These are phyloP conservation scores for Camponotus fellah DNA, from an alignment of 2,888 invertebrate species.

Conservation along the genomic window DNA sequence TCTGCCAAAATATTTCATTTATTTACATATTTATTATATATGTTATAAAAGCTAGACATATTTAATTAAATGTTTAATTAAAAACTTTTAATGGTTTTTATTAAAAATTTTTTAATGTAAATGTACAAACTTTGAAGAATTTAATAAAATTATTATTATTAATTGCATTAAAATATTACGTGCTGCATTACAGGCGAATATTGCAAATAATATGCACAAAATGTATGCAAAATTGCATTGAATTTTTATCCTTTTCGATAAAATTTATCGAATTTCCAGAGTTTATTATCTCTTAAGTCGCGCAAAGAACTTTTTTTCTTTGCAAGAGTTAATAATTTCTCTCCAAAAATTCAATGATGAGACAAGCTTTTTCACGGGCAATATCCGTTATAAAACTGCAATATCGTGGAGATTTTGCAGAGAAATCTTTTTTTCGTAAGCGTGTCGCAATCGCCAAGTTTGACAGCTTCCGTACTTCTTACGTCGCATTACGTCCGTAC, in stretches of 20 bases:
- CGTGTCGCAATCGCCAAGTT: constrained; percentile 10
- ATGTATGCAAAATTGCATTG: background rate
- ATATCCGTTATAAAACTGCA: constrained; percentile 15
- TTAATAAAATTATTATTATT: background rate
- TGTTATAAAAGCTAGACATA: background rate
- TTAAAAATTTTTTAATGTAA: background rate
- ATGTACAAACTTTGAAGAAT: background rate
- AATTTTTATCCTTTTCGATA: background rate
- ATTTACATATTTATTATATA: background rate
- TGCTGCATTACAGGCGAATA: background rate
- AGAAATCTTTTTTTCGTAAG: constrained; percentile 20
- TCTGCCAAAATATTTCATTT: background rate
- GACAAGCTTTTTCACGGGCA: background rate
- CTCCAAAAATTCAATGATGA: background rate
- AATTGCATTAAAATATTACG: background rate
- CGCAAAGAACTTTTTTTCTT: background rate
- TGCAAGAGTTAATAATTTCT: constrained; percentile 17
- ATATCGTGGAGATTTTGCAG: constrained; percentile 3
- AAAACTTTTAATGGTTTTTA: background rate
- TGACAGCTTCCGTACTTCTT: constrained; percentile 37
- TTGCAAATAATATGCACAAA: background rate
- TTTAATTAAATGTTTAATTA: background rate
- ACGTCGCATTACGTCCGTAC: constrained; percentile 15
- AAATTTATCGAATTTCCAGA: background rate
- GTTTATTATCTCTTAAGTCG: constrained; percentile 15